Percentiles rank a stretch among this genome's conserved stretches.
Evolutionary conservation across 2,113 vertebrate species (phyloP).

Genomic region (Xiphophorus couchianus): DNA sequence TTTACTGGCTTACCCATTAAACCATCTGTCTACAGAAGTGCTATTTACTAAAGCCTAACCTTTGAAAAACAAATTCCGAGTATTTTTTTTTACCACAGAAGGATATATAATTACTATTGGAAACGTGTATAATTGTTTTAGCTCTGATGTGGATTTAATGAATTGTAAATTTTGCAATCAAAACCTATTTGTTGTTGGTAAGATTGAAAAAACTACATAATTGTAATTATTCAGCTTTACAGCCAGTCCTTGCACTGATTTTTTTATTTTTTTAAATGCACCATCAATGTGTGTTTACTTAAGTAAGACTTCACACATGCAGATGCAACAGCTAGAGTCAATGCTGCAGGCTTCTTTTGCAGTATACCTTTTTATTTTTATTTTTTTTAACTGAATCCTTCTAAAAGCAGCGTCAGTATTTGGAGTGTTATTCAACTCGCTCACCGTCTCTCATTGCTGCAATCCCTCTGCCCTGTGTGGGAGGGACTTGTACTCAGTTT

Average conservation of each 20-base stretch:
- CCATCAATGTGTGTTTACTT: slow-evolving; percentile 17
- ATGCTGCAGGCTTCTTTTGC: slow-evolving; percentile 24
- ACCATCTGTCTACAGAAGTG: too few species aligned
- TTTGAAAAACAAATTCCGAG: too few species aligned
- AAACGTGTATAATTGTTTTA: not conserved
- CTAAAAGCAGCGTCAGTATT: slow-evolving; percentile 37
- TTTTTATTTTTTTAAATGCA: slow-evolving; percentile 2
- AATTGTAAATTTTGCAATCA: slow-evolving; percentile 4
- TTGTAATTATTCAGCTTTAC: not conserved
- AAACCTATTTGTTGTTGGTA: not conserved
- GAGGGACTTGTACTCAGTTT: slow-evolving; percentile 49
- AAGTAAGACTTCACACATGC: slow-evolving; percentile 15
- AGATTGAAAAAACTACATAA: not conserved
- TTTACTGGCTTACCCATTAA: too few species aligned
- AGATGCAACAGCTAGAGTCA: slow-evolving; percentile 22
- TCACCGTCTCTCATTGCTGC: slow-evolving; percentile 35
- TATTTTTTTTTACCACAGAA: too few species aligned
- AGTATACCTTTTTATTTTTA: not conserved
- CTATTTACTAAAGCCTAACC: too few species aligned
- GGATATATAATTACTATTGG: not conserved
- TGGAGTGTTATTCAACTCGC: slow-evolving; percentile 47
- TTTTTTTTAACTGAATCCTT: slow-evolving; percentile 21
- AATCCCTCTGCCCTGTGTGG: slow-evolving; percentile 50
- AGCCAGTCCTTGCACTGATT: not conserved
- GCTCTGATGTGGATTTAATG: not conserved